Percentiles rank a stretch among this genome's conserved stretches.
These are phyloP conservation scores for Procambarus virginalis DNA, from an alignment of 1,140 invertebrate genomes.

Conservation along the genomic window DNA sequence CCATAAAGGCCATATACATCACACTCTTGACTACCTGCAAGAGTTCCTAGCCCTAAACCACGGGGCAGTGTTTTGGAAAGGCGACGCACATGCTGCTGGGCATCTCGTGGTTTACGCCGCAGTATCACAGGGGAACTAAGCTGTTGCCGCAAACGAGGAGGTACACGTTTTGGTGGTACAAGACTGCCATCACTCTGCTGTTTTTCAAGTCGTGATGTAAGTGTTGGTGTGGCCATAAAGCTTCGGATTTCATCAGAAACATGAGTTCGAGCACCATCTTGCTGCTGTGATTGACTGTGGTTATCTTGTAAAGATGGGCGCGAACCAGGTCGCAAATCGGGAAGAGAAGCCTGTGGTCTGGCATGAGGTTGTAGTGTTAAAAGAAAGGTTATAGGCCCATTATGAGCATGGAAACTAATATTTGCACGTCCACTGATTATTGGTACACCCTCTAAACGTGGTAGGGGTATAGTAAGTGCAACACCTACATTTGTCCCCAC, in stretches of 20 bases:
- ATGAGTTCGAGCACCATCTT: constrained; percentile 17
- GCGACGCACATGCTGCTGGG: constrained; percentile 63
- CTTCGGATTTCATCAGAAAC: constrained; percentile 52
- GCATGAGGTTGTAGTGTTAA: constrained; percentile 83
- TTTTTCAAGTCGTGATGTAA: constrained; percentile 75
- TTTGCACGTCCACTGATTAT: constrained; percentile 92
- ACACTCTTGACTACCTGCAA: constrained; percentile 74
- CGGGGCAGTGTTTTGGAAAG: constrained; percentile 86
- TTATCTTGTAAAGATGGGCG: constrained; percentile 55
- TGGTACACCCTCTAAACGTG: constrained; percentile 93
- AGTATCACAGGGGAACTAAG: constrained; percentile 81
- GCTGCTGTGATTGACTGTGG: constrained; percentile 34
- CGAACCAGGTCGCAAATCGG: constrained; percentile 71
- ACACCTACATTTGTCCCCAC: constrained; percentile 96
- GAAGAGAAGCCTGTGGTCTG: constrained; percentile 75
- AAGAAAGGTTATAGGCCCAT: constrained; percentile 91
- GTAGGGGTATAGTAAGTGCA: constrained; percentile 91
- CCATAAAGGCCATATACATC: constrained; percentile 93
- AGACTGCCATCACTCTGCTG: constrained; percentile 78
- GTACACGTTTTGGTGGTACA: constrained; percentile 74
- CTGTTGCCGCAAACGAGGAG: constrained; percentile 75
- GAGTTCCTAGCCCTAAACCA: constrained; percentile 75
- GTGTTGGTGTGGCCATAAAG: constrained; percentile 31
- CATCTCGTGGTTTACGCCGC: constrained; percentile 81
- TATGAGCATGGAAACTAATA: constrained; percentile 93